Conservation (phyloP, 2,888 invertebrate genomes). For the Dolichomitus sp. region DNA sequence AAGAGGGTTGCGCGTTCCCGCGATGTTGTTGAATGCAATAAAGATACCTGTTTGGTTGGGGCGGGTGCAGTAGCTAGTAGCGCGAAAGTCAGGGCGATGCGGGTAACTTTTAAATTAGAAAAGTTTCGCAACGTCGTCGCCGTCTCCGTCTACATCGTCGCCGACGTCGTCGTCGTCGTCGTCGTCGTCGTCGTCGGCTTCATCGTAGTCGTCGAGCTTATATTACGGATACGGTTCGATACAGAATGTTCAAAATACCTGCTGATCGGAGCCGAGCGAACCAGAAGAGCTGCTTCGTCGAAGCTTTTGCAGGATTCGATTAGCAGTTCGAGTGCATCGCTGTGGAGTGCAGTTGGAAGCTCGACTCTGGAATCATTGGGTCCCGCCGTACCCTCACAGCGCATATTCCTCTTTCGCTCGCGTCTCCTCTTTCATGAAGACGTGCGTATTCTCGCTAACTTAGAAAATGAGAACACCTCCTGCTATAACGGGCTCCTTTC, state of each 20-base stretch:
- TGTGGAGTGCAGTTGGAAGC: conserved; percentile 39
- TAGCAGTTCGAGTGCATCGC: conserved; percentile 49
- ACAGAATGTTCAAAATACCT: conserved; percentile 64
- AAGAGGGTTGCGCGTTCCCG: conserved; percentile 65
- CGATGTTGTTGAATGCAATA: conserved; percentile 84
- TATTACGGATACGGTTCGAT: conserved; percentile 62
- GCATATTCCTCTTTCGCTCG: conserved; percentile 14
- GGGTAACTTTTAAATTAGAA: conserved; percentile 74
- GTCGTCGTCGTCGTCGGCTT: conserved; percentile 48
- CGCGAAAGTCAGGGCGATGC: conserved; percentile 69
- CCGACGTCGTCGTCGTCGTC: conserved; percentile 39
- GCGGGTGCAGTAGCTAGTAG: conserved; percentile 67
- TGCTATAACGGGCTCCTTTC: neutral
- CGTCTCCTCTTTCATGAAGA: conserved; percentile 22
- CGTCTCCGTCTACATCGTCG: conserved; percentile 60
- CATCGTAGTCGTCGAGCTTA: conserved; percentile 58
- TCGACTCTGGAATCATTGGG: conserved; percentile 28
- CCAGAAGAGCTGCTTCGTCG: conserved; percentile 39
- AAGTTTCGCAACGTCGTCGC: conserved; percentile 71
- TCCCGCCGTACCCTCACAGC: neutral
- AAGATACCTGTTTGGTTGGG: conserved; percentile 80
- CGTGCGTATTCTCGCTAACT: conserved; percentile 22
- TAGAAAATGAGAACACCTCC: conserved; percentile 39
- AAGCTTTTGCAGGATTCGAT: conserved; percentile 52
- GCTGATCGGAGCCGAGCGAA: conserved; percentile 53